A percentile compares a stretch with the other conserved stretches of the same genome.
Evolutionary conservation across 2,888 invertebrate genomes (phyloP).

Genomic region (Pandemis cinnamomeana): DNA sequence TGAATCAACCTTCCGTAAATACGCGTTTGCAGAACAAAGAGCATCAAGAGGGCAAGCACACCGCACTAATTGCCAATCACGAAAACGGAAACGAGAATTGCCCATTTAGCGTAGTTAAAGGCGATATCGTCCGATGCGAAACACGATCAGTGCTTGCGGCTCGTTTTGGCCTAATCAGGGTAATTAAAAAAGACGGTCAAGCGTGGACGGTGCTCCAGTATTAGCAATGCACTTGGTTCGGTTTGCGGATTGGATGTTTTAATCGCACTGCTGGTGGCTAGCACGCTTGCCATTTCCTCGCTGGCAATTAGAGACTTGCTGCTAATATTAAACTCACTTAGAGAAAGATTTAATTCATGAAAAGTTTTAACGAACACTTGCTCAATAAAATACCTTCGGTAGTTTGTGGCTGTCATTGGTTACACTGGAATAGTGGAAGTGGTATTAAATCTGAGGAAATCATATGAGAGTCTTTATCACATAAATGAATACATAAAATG

Average conservation of each 20-base stretch:
- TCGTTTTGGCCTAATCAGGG: slow-evolving; percentile 38
- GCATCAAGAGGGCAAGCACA: slow-evolving; percentile 35
- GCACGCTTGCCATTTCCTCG: neutral
- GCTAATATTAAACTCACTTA: no score
- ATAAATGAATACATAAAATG: no score
- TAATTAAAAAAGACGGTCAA: slow-evolving; percentile 35
- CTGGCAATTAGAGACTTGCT: no score
- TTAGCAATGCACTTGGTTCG: neutral
- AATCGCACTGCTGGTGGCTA: neutral
- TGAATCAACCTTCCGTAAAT: slow-evolving; percentile 28
- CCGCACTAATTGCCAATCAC: slow-evolving; percentile 42
- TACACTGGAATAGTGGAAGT: no score
- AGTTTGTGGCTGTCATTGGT: no score
- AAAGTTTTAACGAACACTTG: neutral
- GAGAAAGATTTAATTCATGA: no score
- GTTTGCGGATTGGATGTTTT: neutral
- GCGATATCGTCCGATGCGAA: slow-evolving; percentile 34
- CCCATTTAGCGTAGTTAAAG: slow-evolving; percentile 42
- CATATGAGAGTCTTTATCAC: no score
- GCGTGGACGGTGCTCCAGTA: slow-evolving; percentile 7
- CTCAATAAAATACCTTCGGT: neutral
- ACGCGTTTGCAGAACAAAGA: slow-evolving; percentile 38
- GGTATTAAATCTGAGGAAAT: no score
- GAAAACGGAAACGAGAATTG: slow-evolving; percentile 34
- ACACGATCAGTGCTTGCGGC: slow-evolving; percentile 33